Evolutionary conservation across 2,888 invertebrate species (phyloP).

Genomic region (Mycalesis mineus): DNA sequence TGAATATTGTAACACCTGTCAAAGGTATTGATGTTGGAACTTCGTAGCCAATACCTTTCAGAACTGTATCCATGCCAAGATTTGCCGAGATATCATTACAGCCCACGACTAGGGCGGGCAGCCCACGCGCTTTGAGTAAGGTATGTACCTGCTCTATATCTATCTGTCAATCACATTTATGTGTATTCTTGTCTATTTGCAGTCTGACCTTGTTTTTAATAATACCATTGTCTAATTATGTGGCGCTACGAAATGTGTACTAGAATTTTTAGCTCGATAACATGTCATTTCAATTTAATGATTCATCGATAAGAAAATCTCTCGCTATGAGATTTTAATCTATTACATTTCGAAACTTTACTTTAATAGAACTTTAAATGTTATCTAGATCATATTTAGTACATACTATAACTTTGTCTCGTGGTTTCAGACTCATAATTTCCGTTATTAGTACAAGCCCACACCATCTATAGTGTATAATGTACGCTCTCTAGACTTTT

Average conservation of each 20-base stretch:
- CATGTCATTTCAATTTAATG: conserved; percentile 4
- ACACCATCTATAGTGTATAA: too few species aligned
- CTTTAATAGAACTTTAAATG: too few species aligned
- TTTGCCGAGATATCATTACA: conserved; percentile 34
- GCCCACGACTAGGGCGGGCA: conserved; percentile 36
- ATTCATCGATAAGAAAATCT: not conserved
- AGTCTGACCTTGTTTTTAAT: conserved; percentile 43
- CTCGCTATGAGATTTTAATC: too few species aligned
- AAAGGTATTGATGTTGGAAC: conserved; percentile 27
- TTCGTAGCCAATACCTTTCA: conserved; percentile 29
- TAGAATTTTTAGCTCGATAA: conserved; percentile 12
- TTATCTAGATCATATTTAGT: too few species aligned
- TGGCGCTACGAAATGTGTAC: conserved; percentile 21
- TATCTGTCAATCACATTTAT: conserved; percentile 40
- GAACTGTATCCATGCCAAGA: conserved; percentile 36
- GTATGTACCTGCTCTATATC: conserved; percentile 43
- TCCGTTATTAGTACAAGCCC: too few species aligned
- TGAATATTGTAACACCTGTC: conserved; percentile 24
- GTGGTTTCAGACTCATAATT: too few species aligned
- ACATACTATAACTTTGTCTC: too few species aligned
- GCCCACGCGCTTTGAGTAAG: conserved; percentile 52
- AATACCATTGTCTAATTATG: conserved; percentile 38
- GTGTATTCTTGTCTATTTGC: conserved; percentile 42
- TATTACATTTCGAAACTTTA: too few species aligned
- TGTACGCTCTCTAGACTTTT: too few species aligned